phyloP scores from a whole-genome alignment of 2,113 vertebrate genomes.

The Tyto alba region DNA sequence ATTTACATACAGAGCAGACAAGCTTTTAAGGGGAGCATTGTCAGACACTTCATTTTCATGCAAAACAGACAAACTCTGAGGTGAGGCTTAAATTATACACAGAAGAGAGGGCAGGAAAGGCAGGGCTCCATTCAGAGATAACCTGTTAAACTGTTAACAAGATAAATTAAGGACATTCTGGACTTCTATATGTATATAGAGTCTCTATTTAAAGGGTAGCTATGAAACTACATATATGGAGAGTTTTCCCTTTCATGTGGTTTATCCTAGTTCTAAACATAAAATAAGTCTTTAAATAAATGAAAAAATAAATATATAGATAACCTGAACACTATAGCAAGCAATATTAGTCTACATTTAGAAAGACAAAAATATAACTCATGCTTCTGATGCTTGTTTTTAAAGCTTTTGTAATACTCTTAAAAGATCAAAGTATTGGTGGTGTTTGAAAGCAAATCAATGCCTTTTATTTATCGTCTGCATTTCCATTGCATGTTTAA shows the following conservation, averaged over 20 bases:
- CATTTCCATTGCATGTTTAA: neutral
- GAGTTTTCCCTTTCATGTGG: neutral
- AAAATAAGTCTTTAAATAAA: neutral
- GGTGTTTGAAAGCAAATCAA: neutral
- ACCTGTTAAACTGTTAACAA: neutral
- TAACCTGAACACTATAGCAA: neutral
- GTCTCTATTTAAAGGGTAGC: neutral
- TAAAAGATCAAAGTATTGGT: neutral
- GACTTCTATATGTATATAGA: neutral
- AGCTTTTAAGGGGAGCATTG: neutral
- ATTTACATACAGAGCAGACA: conserved; percentile 5
- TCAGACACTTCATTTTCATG: neutral
- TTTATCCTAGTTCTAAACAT: neutral
- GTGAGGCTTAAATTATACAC: neutral
- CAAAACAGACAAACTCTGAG: neutral
- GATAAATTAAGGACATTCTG: neutral
- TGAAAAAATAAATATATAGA: neutral
- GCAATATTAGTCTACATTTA: neutral
- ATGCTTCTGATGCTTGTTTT: neutral
- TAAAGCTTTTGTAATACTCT: neutral
- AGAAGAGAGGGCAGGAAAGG: neutral
- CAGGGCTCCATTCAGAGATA: neutral
- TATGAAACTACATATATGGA: neutral
- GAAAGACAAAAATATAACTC: neutral
- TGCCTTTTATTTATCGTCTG: neutral